These are phyloP conservation scores for Eilema sororculum DNA, from an alignment of 2,888 invertebrate genomes.

Conservation along the genomic window DNA sequence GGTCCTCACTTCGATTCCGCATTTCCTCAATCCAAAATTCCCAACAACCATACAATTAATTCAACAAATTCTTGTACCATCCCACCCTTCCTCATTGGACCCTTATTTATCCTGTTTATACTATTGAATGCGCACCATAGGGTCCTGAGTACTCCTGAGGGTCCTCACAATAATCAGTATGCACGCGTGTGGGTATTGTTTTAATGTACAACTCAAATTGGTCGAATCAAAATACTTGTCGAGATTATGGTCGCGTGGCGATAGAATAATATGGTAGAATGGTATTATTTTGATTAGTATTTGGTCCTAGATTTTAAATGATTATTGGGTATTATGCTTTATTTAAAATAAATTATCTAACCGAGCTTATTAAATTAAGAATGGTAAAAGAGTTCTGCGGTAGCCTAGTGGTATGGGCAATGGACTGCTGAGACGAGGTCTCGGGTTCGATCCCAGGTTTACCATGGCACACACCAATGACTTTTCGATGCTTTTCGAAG, in stretches of 20 bases:
- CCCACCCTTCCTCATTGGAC: constrained; percentile 13
- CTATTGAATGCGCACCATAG: constrained; percentile 6
- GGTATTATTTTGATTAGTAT: neutral
- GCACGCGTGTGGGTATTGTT: constrained; percentile 30
- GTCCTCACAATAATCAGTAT: constrained; percentile 12
- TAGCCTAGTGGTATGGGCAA: too few relatives aligned
- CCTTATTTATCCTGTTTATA: constrained; percentile 15
- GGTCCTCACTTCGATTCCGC: too few relatives aligned
- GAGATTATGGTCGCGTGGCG: constrained; percentile 18
- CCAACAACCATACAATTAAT: neutral
- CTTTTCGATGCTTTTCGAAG: too few relatives aligned
- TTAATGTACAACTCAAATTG: constrained; percentile 33
- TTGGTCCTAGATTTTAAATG: neutral
- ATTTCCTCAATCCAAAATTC: neutral
- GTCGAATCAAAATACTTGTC: constrained; percentile 21
- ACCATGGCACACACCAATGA: too few relatives aligned
- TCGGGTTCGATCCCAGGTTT: too few relatives aligned
- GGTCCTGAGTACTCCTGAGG: neutral
- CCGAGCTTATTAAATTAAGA: too few relatives aligned
- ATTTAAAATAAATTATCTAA: too few relatives aligned
- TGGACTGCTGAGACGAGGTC: too few relatives aligned
- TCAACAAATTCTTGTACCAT: constrained; percentile 12
- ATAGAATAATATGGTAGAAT: neutral
- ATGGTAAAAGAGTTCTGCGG: too few relatives aligned
- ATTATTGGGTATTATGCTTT: too few relatives aligned